phyloP scores from a whole-genome alignment of 23 tunicate species.

The Halocynthia roretzi region DNA sequence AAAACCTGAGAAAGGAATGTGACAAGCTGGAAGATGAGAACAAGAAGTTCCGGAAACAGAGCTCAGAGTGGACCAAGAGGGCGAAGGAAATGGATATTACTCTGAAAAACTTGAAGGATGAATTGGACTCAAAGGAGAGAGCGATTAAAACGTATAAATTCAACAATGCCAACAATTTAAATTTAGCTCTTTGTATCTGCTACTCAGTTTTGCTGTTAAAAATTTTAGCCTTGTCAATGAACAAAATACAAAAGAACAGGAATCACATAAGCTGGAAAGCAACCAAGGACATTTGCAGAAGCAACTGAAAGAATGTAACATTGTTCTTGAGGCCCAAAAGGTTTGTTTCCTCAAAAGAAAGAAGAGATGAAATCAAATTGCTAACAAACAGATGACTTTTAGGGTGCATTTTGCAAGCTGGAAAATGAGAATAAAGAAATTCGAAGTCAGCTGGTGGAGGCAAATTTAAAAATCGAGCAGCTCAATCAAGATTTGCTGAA shows the following conservation, averaged over 20 bases:
- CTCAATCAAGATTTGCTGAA: slow-evolving; percentile 29
- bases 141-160: slow-evolving; percentile 70
- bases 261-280: slow-evolving; percentile 20
- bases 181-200: not conserved
- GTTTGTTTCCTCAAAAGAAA: slow-evolving; percentile 6
- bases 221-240: slow-evolving; percentile 54
- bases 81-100: slow-evolving; percentile 50
- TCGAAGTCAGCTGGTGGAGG: slow-evolving; percentile 33
- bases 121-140: slow-evolving; percentile 61
- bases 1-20: slow-evolving; percentile 37
- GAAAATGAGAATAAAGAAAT: slow-evolving; percentile 41
- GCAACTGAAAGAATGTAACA: slow-evolving; percentile 67
- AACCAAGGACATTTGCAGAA: slow-evolving; percentile 38
- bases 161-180: not conserved
- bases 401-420: slow-evolving; percentile 66
- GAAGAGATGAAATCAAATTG: no score
- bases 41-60: slow-evolving; percentile 35
- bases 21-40: slow-evolving; percentile 30
- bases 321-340: slow-evolving; percentile 78
- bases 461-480: slow-evolving; percentile 5
- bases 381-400: not conserved
- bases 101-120: slow-evolving; percentile 39
- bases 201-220: not conserved
- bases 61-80: slow-evolving; percentile 34
- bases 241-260: slow-evolving; percentile 39